phyloP scores from a whole-genome alignment of 2,797 vertebrate species.

The Catharus ustulatus region DNA sequence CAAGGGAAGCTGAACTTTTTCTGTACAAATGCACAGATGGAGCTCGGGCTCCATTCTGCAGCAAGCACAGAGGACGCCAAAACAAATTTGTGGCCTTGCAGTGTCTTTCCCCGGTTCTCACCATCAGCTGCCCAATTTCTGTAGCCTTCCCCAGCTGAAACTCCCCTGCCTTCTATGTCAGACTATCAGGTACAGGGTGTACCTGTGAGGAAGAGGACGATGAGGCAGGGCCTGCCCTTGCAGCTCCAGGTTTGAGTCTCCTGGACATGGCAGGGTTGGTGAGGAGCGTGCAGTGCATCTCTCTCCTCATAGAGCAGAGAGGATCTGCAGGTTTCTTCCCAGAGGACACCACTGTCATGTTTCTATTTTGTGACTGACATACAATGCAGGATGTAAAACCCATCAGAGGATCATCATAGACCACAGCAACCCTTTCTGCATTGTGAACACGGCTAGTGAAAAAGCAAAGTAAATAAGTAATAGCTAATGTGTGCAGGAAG shows the following conservation, averaged over 20 bases:
- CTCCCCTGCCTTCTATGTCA: neutral
- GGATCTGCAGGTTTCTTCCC: neutral
- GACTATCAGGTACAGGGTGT: neutral
- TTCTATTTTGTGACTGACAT: neutral
- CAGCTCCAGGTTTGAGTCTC: neutral
- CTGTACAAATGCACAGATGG: neutral
- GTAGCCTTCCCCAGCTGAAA: neutral
- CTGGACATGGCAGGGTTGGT: neutral
- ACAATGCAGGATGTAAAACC: neutral
- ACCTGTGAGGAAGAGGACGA: neutral
- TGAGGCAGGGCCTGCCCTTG: neutral
- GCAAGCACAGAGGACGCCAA: neutral
- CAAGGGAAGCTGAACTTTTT: neutral
- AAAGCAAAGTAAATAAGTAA: neutral
- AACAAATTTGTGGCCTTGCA: neutral
- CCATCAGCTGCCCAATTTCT: neutral
- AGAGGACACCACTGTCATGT: neutral
- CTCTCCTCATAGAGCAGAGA: neutral
- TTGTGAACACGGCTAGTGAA: accelerated
- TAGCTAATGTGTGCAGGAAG: neutral
- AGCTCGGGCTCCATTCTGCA: neutral
- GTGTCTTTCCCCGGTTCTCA: neutral
- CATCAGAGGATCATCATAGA: neutral
- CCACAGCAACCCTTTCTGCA: neutral
- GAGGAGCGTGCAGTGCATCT: neutral